Conservation (phyloP, 2,113 vertebrate species). For the Ammodytes dubius region DNA sequence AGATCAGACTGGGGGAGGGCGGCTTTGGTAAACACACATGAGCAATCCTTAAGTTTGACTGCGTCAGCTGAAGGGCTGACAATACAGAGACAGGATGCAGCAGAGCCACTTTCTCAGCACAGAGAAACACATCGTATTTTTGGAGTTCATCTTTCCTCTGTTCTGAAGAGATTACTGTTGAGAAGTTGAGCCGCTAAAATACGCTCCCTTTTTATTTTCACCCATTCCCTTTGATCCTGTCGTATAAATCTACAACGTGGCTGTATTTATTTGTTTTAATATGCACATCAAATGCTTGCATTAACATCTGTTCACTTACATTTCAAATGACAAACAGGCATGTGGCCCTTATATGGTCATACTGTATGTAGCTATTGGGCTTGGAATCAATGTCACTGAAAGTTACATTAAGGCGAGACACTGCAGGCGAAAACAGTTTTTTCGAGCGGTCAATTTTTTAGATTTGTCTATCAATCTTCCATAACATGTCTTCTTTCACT, state of each 20-base stretch:
- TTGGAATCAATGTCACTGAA: slow-evolving; percentile 24
- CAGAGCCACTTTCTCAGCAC: slow-evolving; percentile 27
- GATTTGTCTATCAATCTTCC: too few species aligned
- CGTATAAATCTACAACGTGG: slow-evolving; percentile 43
- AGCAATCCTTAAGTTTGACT: slow-evolving; percentile 60
- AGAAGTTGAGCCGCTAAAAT: slow-evolving; percentile 36
- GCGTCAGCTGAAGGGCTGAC: slow-evolving; percentile 63
- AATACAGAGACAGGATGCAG: slow-evolving; percentile 51
- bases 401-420: background rate
- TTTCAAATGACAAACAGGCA: slow-evolving; percentile 42
- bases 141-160: slow-evolving; percentile 42
- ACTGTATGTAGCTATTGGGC: slow-evolving; percentile 9
- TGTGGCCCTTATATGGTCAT: slow-evolving; percentile 10
- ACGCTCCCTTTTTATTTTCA: slow-evolving; percentile 51
- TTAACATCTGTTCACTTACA: slow-evolving; percentile 50
- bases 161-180: slow-evolving; percentile 45
- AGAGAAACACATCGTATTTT: slow-evolving; percentile 26
- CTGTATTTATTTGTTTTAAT: slow-evolving; percentile 29
- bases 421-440: too few species aligned
- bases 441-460: too few species aligned
- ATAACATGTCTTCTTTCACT: too few species aligned
- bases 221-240: slow-evolving; percentile 54
- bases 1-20: slow-evolving; percentile 51
- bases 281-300: slow-evolving; percentile 54
- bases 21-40: slow-evolving; percentile 65